Evolutionary conservation across 2,113 vertebrate species (phyloP), one percentile per base, ranked within the genome.

Genomic region (Lycaon pictus): DNA sequence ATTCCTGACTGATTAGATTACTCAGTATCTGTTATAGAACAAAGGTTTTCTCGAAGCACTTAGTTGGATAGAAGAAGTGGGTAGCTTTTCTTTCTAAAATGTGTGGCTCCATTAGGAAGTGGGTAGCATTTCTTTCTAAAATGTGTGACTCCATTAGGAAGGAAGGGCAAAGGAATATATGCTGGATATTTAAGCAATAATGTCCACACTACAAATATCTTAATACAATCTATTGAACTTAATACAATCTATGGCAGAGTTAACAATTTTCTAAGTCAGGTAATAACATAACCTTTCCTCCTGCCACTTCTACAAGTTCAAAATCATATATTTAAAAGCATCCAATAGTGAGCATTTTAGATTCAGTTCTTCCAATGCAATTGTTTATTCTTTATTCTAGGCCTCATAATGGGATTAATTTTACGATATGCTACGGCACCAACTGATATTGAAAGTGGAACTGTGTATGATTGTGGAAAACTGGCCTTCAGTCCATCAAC

Each of bases 321-420:
- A 74, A 91, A 51, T 89, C 25, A 37, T 79, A 15, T 51, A 23
- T 62, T 79, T 87, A 56, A 87, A 71, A 72, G 25, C 19, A 51
- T 55, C 11, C 17, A 87, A 12, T 19, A 65, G 5, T 37, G 11
- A 35, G 53, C 11, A 48, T 74, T 80, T 72, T 82, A 90, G 37
- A 69, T 53, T 82, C 4, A 3, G 5, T 76, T 91, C 32, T 17
- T 87, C 20, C 2, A 82, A 3, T 87, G 35, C 16, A 79, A 89
- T 76, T 72, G 67, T 87, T 62, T 76, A 15, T 96, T 93, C 76
- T 95, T 89, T 90, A 35, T 79, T 98, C 32, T 96, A 99, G 99
- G 99, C 22, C 98, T 99, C 55, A 84, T 99, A 92, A 98, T 99
- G 98, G 99, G 99, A 92, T 96, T 99, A 80, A 98, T 99, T 56